phyloP scores from a whole-genome alignment of 2,113 vertebrate genomes.

The Vanacampus margaritifer region DNA sequence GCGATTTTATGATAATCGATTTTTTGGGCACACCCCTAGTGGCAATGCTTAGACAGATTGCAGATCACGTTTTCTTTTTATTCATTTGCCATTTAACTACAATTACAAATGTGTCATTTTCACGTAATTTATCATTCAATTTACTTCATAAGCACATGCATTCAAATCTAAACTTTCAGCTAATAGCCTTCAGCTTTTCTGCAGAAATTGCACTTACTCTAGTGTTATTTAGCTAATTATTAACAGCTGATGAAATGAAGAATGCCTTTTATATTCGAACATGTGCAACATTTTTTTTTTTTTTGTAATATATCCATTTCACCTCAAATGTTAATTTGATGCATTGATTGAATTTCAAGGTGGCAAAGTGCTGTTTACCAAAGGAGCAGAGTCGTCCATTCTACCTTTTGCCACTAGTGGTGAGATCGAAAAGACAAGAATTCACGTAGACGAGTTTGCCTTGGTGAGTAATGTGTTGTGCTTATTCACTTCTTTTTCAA shows the following conservation, averaged over 20 bases:
- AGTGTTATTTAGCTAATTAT: background rate
- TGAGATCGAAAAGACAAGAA: slow-evolving; percentile 89
- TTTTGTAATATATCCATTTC: background rate
- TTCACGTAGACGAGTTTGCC: slow-evolving; percentile 96
- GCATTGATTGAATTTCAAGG: slow-evolving; percentile 64
- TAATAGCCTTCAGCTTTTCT: too few relatives aligned
- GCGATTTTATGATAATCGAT: too few relatives aligned
- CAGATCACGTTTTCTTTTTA: too few relatives aligned
- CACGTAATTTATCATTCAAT: too few relatives aligned
- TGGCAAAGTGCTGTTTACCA: slow-evolving; percentile 88
- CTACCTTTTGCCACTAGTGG: slow-evolving; percentile 84
- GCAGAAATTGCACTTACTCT: too few relatives aligned
- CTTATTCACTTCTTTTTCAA: background rate
- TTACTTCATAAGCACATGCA: too few relatives aligned
- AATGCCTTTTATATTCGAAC: background rate
- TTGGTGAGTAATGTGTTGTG: slow-evolving; percentile 76
- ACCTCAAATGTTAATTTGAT: background rate
- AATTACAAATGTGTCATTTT: too few relatives aligned
- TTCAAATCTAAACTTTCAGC: too few relatives aligned
- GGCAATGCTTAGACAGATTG: too few relatives aligned
- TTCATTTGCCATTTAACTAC: too few relatives aligned
- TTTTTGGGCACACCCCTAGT: too few relatives aligned
- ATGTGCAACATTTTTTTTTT: too few relatives aligned
- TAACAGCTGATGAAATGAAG: background rate
- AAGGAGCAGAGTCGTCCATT: slow-evolving; percentile 93